Evolutionary conservation across 2,888 invertebrate species (phyloP), one percentile per base, ranked within the genome.

Genomic region (Tipula vernalis): DNA sequence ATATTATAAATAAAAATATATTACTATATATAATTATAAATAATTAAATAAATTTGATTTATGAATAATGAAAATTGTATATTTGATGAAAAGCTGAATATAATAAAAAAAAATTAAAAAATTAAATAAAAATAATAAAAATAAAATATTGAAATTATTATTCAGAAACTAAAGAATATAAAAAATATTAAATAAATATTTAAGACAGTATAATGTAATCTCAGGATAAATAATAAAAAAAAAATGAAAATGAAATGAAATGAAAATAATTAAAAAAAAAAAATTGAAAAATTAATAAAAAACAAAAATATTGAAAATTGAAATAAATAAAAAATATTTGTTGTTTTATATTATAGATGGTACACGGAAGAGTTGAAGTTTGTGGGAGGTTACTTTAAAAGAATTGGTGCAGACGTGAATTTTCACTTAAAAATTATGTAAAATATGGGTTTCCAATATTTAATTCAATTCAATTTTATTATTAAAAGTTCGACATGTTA

Each of bases 141-240:
- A 36, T 36, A 39, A 39, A 39, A 39, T 39, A 39, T 39, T 39
- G 10, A 84, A 71, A 28, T 71, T 71, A 71, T 71, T 71, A 71
- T 85, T 85, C 18, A 85, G 85, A 41, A 28, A 18, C 15, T 39
- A 39, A 84, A 39, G n/a, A 84, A 39, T 84, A 85, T 42, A 85
- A 85, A 85, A 42, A 39, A 39, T 39, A n/a, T 41, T n/a, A 85
- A 15, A 18, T 85, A 42, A 42, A 12, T 85, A 85, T 42, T 85
- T 85, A 85, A 85, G 85, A 85, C 85, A 85, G 39, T 85, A 86
- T 86, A 44, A 86, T 86, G 86, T 86, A 86, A 86, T 86, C 86
- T 86, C 86, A 86, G 86, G 86, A 86, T 86, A 86, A 86, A 36
- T 36, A 51, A 86, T 51, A 36, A 57, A 86, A 86, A 47, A 44